phyloP scores from a whole-genome alignment of 2,797 vertebrate species.

The Nannoperca australis region DNA sequence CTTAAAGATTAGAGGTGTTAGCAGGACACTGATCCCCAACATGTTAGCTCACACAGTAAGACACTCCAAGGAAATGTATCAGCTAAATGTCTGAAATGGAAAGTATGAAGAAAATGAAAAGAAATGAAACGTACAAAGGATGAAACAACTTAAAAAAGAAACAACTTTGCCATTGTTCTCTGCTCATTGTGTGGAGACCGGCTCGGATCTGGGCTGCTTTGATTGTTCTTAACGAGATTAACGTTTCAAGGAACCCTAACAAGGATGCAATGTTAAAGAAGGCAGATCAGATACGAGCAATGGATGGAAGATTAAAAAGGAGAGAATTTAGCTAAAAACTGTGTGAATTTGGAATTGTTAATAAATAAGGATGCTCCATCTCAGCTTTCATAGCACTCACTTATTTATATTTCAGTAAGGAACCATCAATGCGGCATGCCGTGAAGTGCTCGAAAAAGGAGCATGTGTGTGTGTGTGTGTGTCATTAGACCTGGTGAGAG shows the following conservation, averaged over 20 bases:
- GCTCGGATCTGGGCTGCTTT: conserved; percentile 37
- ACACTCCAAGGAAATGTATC: not conserved
- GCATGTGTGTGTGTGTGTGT: conserved; percentile 12
- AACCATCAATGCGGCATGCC: not conserved
- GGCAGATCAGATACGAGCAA: conserved; percentile 65
- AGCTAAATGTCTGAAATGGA: conserved; percentile 25
- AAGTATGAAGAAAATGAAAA: conserved; percentile 24
- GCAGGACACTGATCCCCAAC: conserved; percentile 9
- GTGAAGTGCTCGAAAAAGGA: conserved; percentile 20
- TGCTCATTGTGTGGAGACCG: conserved; percentile 7
- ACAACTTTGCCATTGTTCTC: conserved; percentile 47
- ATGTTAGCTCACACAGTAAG: not conserved
- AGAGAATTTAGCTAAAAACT: conserved; percentile 9
- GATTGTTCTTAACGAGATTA: conserved; percentile 72
- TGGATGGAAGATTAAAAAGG: conserved; percentile 44
- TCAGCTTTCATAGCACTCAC: conserved; percentile 3
- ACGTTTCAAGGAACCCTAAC: conserved; percentile 58
- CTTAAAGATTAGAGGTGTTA: conserved; percentile 22
- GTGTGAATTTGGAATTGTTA: conserved; percentile 1
- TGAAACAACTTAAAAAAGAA: conserved; percentile 40
- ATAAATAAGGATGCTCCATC: conserved; percentile 4
- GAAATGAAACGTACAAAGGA: conserved; percentile 12
- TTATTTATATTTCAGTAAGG: not conserved
- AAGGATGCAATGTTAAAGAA: conserved; percentile 59
- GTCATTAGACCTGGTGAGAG: conserved; percentile 55